A percentile compares a stretch with the other conserved stretches of the same genome.
phyloP scores from a whole-genome alignment of 2,113 vertebrate genomes.

The Albula glossodonta region DNA sequence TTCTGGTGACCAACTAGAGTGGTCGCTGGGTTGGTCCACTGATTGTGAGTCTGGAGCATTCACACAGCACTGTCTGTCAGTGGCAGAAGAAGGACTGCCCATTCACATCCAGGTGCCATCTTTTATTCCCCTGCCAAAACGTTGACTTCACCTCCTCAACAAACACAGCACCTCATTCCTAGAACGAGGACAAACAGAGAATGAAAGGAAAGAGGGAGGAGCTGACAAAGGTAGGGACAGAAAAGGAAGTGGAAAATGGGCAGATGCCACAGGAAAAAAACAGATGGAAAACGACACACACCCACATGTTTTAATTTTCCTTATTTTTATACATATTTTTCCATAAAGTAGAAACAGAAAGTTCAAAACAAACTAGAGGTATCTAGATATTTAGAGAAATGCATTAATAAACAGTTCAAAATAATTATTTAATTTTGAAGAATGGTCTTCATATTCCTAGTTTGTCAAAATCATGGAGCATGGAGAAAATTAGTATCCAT shows the following conservation, averaged over 20 bases:
- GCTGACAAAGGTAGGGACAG: constrained; percentile 31
- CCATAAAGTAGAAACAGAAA: constrained; percentile 35
- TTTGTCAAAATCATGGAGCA: background rate
- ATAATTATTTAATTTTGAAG: background rate
- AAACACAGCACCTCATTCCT: constrained; percentile 46
- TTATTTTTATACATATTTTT: constrained; percentile 2
- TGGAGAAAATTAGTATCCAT: background rate
- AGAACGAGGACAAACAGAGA: constrained; percentile 37
- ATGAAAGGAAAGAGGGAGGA: constrained; percentile 30
- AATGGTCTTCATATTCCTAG: background rate
- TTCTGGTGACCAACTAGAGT: no score
- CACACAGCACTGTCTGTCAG: constrained; percentile 53
- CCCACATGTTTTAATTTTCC: background rate
- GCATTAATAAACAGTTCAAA: background rate
- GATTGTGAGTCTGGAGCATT: constrained; percentile 12
- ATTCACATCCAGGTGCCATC: constrained; percentile 53
- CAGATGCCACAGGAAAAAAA: background rate
- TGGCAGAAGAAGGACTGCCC: constrained; percentile 48
- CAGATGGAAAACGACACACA: constrained; percentile 25
- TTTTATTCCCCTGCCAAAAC: constrained; percentile 50
- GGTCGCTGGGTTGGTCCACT: background rate
- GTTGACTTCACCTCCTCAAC: constrained; percentile 60
- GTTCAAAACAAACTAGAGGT: background rate
- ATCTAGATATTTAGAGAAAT: background rate
- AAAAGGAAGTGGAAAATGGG: background rate